Base-by-base conservation (phyloP, 2,113 vertebrate genomes). In the Progne subis region DNA sequence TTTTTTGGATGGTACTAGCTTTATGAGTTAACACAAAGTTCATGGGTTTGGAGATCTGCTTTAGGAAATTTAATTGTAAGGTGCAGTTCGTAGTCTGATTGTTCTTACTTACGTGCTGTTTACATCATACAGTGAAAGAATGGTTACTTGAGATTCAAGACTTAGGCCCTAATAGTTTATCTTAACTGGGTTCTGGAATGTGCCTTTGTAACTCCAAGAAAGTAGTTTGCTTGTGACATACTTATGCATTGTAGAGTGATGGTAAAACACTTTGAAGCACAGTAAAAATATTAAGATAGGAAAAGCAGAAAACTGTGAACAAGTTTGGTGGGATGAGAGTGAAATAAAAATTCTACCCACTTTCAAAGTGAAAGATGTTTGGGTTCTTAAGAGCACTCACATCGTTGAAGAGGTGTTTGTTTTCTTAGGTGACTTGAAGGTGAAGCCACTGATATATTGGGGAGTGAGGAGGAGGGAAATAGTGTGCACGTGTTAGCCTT, bases 301-400 rank as follows among this genome's bases (percentile, higher is more conserved):
- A 64, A 72, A 60, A 71, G 34, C 56, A 47, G 52, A 74, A 74
- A 49, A 56, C 13, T 24, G 0, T 44, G 37, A 64, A n/a, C 7
- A 8, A 26, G 9, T 32, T 53, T 68, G 29, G 2, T 2, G 3
- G n/a, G n/a, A 63, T 3, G 2, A 15, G 8, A 64, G 15, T 1
- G 23, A 61, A 52, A 3, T n/a, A 37, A 57, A 94, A 91, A 52
- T 32, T 56, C 24, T 88, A 5, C 34, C 60, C 4, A 0, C 12
- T 86, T 49, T 82, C 14, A 41, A 28, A 68, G 31, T 18, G 29
- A 29, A 63, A 63, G n/a, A 12, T 34, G 12, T 39, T 79, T 77
- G 19, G 26, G 19, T 43, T 47, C 12, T 3, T 79, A n/a, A 39
- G 37, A 52, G 32, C 16, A 14, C 29, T 52, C 0, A 0, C 6